phyloP scores from a whole-genome alignment of 1,140 invertebrate species.

The Tetramorium parvispinum region DNA sequence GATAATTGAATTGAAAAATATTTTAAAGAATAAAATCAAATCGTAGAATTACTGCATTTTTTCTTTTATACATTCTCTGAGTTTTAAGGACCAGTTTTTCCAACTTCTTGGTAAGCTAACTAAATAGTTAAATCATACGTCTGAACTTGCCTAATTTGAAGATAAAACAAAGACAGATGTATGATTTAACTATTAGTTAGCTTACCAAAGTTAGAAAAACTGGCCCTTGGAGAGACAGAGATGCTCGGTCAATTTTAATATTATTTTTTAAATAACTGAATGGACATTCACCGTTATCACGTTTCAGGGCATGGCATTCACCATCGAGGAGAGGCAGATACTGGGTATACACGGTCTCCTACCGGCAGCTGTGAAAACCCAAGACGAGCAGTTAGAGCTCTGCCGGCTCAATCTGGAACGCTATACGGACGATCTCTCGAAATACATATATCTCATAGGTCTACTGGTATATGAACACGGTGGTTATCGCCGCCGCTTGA shows the following conservation, averaged over 20 bases:
- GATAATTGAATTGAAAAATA: neutral
- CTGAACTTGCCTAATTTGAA: too few relatives aligned
- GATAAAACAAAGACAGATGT: too few relatives aligned
- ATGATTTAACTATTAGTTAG: too few relatives aligned
- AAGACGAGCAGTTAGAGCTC: constrained; percentile 93
- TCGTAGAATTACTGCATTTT: neutral
- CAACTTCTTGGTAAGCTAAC: too few relatives aligned
- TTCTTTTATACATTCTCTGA: neutral
- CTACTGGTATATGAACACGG: constrained; percentile 87
- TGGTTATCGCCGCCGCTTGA: neutral
- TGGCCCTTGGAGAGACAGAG: neutral
- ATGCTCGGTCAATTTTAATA: neutral
- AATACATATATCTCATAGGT: constrained; percentile 92
- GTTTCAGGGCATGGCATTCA: constrained; percentile 93
- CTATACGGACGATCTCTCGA: constrained; percentile 91
- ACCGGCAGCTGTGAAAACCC: constrained; percentile 92
- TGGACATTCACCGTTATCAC: too few relatives aligned
- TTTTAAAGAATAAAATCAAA: neutral
- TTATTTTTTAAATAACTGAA: neutral
- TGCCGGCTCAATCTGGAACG: constrained; percentile 90
- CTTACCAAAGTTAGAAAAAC: too few relatives aligned
- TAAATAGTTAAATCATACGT: too few relatives aligned
- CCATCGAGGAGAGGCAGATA: constrained; percentile 92
- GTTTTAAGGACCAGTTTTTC: neutral
- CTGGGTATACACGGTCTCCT: constrained; percentile 94